Percentiles rank a stretch among this genome's conserved stretches.
Conservation (phyloP, 1,140 invertebrate genomes). For the Plectrocnemia conspersa region DNA sequence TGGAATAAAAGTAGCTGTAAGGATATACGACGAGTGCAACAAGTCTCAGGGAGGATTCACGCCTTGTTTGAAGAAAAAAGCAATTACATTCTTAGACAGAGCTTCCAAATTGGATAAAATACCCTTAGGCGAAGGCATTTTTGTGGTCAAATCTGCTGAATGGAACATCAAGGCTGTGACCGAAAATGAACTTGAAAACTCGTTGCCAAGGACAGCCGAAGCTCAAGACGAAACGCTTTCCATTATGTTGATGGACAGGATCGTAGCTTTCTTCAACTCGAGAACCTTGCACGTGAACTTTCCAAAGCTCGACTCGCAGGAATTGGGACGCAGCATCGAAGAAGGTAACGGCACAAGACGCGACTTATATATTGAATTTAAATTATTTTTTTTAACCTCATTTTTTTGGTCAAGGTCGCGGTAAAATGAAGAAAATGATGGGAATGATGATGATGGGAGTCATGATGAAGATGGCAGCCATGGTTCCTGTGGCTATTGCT, state of each 20-base stretch:
- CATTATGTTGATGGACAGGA: conserved; percentile 63
- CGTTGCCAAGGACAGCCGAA: conserved; percentile 56
- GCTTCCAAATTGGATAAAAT: conserved; percentile 64
- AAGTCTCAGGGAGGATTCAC: conserved; percentile 56
- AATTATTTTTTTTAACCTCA: conserved; percentile 1
- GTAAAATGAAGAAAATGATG: conserved; percentile 80
- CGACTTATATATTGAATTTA: neutral
- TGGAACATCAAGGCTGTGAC: conserved; percentile 43
- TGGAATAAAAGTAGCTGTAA: conserved; percentile 53
- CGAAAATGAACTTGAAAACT: conserved; percentile 63
- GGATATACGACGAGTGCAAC: conserved; percentile 61
- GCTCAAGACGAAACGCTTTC: conserved; percentile 63
- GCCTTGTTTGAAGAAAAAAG: conserved; percentile 74
- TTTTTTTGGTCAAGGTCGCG: conserved; percentile 53
- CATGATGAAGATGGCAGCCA: conserved; percentile 67
- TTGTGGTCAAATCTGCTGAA: conserved; percentile 57
- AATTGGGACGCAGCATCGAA: conserved; percentile 64
- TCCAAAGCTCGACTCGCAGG: conserved; percentile 63
- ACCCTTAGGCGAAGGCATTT: conserved; percentile 59
- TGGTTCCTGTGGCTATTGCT: conserved; percentile 68
- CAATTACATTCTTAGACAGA: conserved; percentile 69
- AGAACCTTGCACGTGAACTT: conserved; percentile 70
- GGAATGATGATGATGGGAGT: conserved; percentile 77
- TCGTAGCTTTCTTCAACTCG: conserved; percentile 65
- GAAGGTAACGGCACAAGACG: conserved; percentile 56